Percentiles rank a stretch among this genome's conserved stretches.
These are phyloP conservation scores for Clunio marinus DNA, from an alignment of 2,888 invertebrate genomes.

Conservation along the genomic window DNA sequence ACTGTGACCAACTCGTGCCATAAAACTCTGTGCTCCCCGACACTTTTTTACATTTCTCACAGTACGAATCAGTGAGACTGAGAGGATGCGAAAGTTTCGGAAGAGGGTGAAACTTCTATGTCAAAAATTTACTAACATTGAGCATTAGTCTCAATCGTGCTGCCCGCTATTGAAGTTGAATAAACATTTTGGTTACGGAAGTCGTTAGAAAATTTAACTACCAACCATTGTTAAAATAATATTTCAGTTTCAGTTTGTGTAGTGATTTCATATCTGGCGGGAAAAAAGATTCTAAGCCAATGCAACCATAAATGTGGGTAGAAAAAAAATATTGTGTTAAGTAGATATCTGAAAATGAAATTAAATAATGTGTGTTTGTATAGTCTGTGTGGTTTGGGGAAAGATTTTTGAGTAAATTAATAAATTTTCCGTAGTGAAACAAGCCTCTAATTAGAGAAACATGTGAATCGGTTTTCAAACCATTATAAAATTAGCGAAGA, in stretches of 20 bases:
- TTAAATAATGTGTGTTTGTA: neutral
- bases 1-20: slow-evolving; percentile 8
- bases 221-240: no score
- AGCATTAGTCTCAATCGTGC: slow-evolving; percentile 34
- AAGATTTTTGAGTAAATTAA: neutral
- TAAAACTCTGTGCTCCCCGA: neutral
- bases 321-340: slow-evolving; percentile 12
- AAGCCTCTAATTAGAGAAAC: slow-evolving; percentile 27
- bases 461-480: slow-evolving; percentile 32
- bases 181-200: no score
- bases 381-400: no score
- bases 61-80: neutral
- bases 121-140: slow-evolving; percentile 17
- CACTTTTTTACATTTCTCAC: neutral
- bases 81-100: slow-evolving; percentile 5
- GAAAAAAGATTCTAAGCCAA: slow-evolving; percentile 8
- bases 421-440: neutral
- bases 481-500: slow-evolving; percentile 33
- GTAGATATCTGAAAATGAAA: neutral
- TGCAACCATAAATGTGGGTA: slow-evolving; percentile 21
- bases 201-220: no score
- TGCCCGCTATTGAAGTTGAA: slow-evolving; percentile 30
- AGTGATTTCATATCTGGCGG: no score
- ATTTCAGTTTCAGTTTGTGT: no score
- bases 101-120: neutral